A percentile compares a stretch with the other conserved stretches of the same genome.
Conservation (phyloP, 2,888 invertebrate species). For the Pammene fasciana region DNA sequence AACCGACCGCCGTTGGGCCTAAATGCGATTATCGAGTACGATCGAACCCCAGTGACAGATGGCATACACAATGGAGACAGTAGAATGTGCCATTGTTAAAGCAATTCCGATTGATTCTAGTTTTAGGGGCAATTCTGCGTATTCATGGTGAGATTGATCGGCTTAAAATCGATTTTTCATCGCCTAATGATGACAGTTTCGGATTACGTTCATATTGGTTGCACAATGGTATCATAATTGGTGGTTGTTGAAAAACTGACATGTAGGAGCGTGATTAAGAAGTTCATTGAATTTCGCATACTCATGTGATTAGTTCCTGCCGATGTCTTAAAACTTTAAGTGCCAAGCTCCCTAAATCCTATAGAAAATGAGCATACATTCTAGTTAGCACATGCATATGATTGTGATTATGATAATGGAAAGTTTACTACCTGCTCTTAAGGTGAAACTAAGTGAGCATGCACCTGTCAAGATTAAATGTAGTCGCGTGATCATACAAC, state of each 20-base stretch:
- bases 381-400: not conserved
- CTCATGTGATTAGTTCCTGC: constrained; percentile 20
- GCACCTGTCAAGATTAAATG: constrained; percentile 50
- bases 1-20: constrained; percentile 59
- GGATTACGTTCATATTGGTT: constrained; percentile 51
- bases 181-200: constrained; percentile 58
- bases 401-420: constrained; percentile 36
- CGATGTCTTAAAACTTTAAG: not conserved
- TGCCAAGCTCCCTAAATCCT: no score
- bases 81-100: constrained; percentile 65
- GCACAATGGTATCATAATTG: constrained; percentile 49
- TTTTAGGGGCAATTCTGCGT: constrained; percentile 73
- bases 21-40: constrained; percentile 70
- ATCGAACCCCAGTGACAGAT: constrained; percentile 78
- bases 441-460: constrained; percentile 66
- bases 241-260: constrained; percentile 45
- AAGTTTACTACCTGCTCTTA: constrained; percentile 61
- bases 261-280: constrained; percentile 29
- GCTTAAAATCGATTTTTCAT: constrained; percentile 59
- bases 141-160: constrained; percentile 61
- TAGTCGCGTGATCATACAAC: constrained; percentile 60
- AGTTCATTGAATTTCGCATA: constrained; percentile 29
- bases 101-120: constrained; percentile 66
- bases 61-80: constrained; percentile 65
- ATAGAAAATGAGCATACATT: not conserved